A percentile compares a stretch with the other conserved stretches of the same genome.
These are phyloP conservation scores for Yponomeuta cagnagella DNA, from an alignment of 2,888 invertebrate species.

Conservation along the genomic window DNA sequence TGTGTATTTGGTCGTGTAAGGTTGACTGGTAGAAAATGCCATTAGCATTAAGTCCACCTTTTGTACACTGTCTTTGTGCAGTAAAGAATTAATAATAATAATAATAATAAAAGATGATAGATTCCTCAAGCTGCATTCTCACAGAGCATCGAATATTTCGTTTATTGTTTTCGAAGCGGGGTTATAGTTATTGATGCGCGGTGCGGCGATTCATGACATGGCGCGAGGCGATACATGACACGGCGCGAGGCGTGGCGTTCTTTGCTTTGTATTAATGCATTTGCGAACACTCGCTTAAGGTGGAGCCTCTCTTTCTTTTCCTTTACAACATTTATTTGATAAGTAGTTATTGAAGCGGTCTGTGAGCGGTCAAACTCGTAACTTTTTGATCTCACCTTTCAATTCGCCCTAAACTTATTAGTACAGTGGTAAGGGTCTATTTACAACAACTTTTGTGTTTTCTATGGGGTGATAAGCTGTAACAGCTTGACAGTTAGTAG, in stretches of 20 bases:
- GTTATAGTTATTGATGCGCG: constrained; percentile 4
- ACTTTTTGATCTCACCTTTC: no score
- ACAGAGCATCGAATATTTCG: background rate
- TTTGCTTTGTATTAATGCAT: constrained; percentile 33
- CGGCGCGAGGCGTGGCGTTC: constrained; percentile 28
- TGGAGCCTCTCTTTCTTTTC: constrained; percentile 17
- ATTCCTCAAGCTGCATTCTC: background rate
- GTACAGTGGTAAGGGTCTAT: no score
- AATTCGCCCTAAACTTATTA: no score
- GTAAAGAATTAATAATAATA: no score
- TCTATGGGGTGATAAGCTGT: no score
- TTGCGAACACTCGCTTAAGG: constrained; percentile 29
- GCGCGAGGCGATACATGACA: constrained; percentile 1
- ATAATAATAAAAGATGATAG: background rate
- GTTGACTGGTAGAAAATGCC: no score
- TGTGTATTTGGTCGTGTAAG: background rate
- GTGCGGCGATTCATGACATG: background rate
- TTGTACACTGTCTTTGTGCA: no score
- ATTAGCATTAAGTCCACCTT: no score
- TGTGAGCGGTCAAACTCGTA: no score
- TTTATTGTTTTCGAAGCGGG: background rate
- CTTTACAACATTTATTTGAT: background rate
- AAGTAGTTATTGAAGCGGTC: background rate
- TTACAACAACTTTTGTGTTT: no score
- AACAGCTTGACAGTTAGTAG: no score